Evolutionary conservation across 2,797 vertebrate genomes (phyloP).

Genomic region (Coregonus suidteri): DNA sequence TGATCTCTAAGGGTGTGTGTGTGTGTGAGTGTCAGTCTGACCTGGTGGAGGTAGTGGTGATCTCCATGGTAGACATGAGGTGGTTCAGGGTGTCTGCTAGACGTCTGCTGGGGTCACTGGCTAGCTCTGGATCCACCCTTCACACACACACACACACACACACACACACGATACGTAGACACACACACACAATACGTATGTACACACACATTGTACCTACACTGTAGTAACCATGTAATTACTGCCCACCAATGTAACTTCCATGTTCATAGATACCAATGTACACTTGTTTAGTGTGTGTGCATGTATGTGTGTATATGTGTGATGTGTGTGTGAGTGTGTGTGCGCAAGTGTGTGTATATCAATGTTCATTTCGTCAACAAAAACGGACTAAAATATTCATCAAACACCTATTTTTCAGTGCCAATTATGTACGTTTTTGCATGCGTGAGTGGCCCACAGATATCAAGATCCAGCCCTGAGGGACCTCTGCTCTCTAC

Average conservation of each 20-base stretch:
- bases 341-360: too few species aligned
- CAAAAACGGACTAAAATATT: background rate
- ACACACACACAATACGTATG: too few species aligned
- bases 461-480: constrained; percentile 93
- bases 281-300: too few species aligned
- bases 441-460: constrained; percentile 79
- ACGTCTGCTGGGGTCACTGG: constrained; percentile 66
- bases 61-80: constrained; percentile 88
- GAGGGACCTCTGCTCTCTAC: constrained; percentile 78
- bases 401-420: constrained; percentile 60
- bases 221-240: background rate
- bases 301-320: too few species aligned
- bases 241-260: background rate
- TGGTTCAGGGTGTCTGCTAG: constrained; percentile 83
- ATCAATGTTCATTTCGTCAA: background rate
- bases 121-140: constrained; percentile 90
- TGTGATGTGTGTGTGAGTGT: too few species aligned
- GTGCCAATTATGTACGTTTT: too few species aligned
- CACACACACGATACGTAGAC: background rate
- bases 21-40: constrained; percentile 49
- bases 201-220: background rate
- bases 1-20: background rate
- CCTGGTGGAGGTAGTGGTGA: constrained; percentile 84
- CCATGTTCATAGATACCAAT: too few species aligned
- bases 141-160: constrained; percentile 3